Evolutionary conservation across 2,113 vertebrate genomes (phyloP), one percentile per base, ranked within the genome.

Genomic region (Lepus europaeus): DNA sequence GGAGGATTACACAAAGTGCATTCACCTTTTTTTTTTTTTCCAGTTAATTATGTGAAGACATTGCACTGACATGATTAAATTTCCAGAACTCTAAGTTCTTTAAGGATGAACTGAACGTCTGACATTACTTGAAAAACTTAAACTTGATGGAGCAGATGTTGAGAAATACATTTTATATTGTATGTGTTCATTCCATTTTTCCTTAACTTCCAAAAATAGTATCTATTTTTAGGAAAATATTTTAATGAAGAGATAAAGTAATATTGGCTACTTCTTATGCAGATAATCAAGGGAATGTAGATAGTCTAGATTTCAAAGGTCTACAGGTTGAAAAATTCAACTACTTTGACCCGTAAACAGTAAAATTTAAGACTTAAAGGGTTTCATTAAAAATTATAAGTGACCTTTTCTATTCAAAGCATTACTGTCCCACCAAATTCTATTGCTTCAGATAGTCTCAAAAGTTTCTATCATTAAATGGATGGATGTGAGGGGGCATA

Each of bases 271-370:
- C 23, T 77, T 87, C 51, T 53, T 11, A 78, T 79, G 31, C 25
- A 83, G 16, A 90, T 56, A 78, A 68, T 83, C 36, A 87, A 96
- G 45, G 8, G 14, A 86, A 95, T 72, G 25, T 5, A 90, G 14
- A 84, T 59, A 51, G 73, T 83, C 31, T 83, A 68, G 7, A 68
- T 72, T 79, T 88, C 22, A 68, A 84, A 22, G n/a, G 20, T 3
- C 33, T 66, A 51, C 22, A 49, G 4, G 33, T 61, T 68, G 10
- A 61, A 90, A 80, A 93, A 64, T 12, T 9, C 74, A 90, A 61
- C 8, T 81, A 70, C 49, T 93, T 12, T 70, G 51, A 45, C 87
- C 39, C 20, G 19, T 59, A 11, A 70, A 77, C 45, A 92, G 19
- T 66, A 73, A 45, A 31, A 81, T 59, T 92, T 82, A 86, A 72